Percentiles rank a stretch among this genome's conserved stretches.
Evolutionary conservation across 1,140 invertebrate genomes (phyloP).

Genomic region (Phortica variegata): DNA sequence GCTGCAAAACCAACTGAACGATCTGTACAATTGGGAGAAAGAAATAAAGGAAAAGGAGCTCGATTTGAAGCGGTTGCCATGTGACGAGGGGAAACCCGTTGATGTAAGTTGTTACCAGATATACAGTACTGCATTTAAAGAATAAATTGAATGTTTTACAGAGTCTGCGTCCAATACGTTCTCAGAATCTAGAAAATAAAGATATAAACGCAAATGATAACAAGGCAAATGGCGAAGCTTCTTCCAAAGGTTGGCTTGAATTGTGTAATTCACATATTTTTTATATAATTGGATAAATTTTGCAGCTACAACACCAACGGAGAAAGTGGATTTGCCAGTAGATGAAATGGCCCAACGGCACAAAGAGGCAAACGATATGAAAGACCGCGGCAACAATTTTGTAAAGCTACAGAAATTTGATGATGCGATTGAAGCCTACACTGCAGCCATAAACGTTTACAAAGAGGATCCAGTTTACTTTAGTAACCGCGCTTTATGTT

Average conservation of each 20-base stretch:
- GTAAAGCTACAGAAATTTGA: conserved; percentile 78
- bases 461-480: conserved; percentile 78
- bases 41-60: conserved; percentile 82
- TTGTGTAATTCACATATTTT: background rate
- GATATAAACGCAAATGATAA: background rate
- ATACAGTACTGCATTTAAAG: background rate
- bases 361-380: conserved; percentile 56
- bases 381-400: conserved; percentile 75
- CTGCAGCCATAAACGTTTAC: conserved; percentile 73
- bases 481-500: conserved; percentile 86
- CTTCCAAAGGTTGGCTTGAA: conserved; percentile 9
- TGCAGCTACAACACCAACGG: conserved; percentile 29
- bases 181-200: conserved; percentile 6
- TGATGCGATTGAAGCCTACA: conserved; percentile 79
- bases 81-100: conserved; percentile 14
- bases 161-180: conserved; percentile 32
- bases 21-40: conserved; percentile 79
- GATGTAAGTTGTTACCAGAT: conserved; percentile 14
- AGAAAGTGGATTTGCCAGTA: conserved; percentile 36
- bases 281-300: background rate
- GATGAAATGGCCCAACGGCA: conserved; percentile 50
- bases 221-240: conserved; percentile 7
- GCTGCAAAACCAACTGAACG: conserved; percentile 70
- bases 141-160: conserved; percentile 16
- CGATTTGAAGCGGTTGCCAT: conserved; percentile 34